Base-by-base conservation (phyloP, 1,140 invertebrate species). In the Colletes gigas region DNA sequence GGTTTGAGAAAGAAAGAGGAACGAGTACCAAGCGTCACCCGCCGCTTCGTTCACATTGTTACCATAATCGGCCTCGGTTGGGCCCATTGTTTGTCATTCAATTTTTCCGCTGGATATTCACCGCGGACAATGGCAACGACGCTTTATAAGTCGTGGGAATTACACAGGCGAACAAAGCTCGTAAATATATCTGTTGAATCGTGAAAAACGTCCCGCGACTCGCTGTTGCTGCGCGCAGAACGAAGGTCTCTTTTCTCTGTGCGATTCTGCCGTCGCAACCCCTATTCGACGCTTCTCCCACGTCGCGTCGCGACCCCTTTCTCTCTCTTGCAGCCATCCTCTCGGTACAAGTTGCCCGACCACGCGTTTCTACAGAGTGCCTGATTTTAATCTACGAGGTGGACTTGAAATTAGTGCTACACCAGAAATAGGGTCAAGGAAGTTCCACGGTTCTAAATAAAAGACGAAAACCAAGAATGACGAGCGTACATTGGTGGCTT, bases 81-180 rank as follows among this genome's bases (percentile, higher is more conserved):
- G 78, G 69, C 57, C 79, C 79, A 89, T 89, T 89, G 88, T 89
- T 89, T 89, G 86, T 87, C 86, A 89, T 89, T 88, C 88, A 89
- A 88, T 86, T 81, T 89, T 86, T 82, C 81, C 83, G 81, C 80
- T 78, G 83, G 77, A 87, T 87, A 85, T 85, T 77, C 86, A 87
- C 71, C 80, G 72, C 76, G 72, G 72, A 88, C 86, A 88, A 88
- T 85, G 80, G 63, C 41, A 21, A 63, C 50, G 78, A 62, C 71
- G 84, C 78, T 84, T 78, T 82, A 84, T 87, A 84, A 87, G 85
- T 87, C 78, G 81, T 71, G 83, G 65, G 81, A 85, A 86, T 83
- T 86, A 86, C 79, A 83, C 60, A 78, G 39, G 70, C 83, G 82
- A 81, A 87, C 85, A 82, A 78, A 88, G 85, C 88, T 88, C 88